Conservation (phyloP, 2,797 vertebrate species). For the Rhabdophis nuchalis region DNA sequence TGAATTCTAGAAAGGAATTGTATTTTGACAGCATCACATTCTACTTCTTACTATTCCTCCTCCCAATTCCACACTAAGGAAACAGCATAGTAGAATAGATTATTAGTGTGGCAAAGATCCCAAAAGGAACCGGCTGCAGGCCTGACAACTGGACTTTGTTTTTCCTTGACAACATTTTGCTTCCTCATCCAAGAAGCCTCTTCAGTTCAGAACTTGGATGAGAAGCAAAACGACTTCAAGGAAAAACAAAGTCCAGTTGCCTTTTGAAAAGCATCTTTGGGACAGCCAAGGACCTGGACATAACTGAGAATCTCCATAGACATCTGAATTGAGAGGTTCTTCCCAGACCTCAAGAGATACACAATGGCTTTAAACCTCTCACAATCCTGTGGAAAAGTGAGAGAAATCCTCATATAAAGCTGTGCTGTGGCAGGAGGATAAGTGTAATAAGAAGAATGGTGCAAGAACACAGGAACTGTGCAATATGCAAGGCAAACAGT, state of each 20-base stretch:
- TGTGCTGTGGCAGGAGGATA: not conserved
- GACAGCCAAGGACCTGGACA: not conserved
- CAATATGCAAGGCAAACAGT: not conserved
- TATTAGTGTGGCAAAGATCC: too few relatives aligned
- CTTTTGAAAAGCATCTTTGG: not conserved
- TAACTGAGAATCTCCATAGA: not conserved
- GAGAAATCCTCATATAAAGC: not conserved
- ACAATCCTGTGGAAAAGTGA: not conserved
- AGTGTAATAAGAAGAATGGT: not conserved
- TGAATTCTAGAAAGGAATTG: too few relatives aligned
- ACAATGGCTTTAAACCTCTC: not conserved
- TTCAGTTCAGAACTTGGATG: not conserved
- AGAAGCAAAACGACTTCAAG: not conserved
- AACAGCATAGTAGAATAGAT: too few relatives aligned
- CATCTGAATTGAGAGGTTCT: not conserved
- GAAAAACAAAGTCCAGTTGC: not conserved
- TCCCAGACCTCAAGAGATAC: not conserved
- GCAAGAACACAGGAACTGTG: not conserved
- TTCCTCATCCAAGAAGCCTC: not conserved
- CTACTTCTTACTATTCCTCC: too few relatives aligned
- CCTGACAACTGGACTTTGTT: not conserved
- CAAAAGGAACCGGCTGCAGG: too few relatives aligned
- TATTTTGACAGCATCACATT: too few relatives aligned
- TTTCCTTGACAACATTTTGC: not conserved
- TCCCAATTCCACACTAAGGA: too few relatives aligned